Percentiles rank a stretch among this genome's conserved stretches.
phyloP scores from a whole-genome alignment of 2,113 vertebrate species.

The Telmatochromis sp. region DNA sequence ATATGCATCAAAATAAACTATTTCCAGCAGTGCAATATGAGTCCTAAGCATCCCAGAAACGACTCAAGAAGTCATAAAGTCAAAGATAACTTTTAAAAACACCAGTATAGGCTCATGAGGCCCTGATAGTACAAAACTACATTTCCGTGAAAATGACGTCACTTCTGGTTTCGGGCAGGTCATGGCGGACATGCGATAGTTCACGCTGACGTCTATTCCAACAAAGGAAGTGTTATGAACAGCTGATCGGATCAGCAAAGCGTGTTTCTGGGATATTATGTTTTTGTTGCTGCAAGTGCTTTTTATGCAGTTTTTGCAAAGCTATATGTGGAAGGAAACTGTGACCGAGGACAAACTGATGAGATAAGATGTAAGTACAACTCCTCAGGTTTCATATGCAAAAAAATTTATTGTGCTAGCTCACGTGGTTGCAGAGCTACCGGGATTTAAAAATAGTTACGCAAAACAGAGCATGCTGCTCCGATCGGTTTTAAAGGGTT shows the following conservation, averaged over 20 bases:
- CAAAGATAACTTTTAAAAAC: no score
- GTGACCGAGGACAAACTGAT: no score
- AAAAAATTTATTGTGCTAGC: rapidly evolving
- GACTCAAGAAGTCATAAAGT: rapidly evolving
- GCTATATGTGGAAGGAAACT: rapidly evolving
- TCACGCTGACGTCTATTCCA: rapidly evolving
- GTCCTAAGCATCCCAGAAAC: no score
- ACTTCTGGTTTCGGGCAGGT: rapidly evolving
- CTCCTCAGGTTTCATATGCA: rapidly evolving
- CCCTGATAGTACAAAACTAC: no score
- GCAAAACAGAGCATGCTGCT: rapidly evolving
- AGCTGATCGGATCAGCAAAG: no score
- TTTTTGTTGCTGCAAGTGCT: rapidly evolving
- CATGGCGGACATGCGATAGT: rapidly evolving
- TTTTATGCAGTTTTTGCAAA: no score
- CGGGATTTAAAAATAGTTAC: rapidly evolving
- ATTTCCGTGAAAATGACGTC: rapidly evolving
- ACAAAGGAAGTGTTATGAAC: rapidly evolving
- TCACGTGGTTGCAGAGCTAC: rapidly evolving
- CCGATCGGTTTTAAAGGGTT: rapidly evolving
- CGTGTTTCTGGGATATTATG: no score
- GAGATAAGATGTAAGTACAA: rapidly evolving
- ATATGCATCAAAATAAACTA: no score
- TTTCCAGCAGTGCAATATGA: no score
- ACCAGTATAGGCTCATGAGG: no score